Conservation (phyloP, 2,888 invertebrate genomes). For the Calameuta filiformis region DNA sequence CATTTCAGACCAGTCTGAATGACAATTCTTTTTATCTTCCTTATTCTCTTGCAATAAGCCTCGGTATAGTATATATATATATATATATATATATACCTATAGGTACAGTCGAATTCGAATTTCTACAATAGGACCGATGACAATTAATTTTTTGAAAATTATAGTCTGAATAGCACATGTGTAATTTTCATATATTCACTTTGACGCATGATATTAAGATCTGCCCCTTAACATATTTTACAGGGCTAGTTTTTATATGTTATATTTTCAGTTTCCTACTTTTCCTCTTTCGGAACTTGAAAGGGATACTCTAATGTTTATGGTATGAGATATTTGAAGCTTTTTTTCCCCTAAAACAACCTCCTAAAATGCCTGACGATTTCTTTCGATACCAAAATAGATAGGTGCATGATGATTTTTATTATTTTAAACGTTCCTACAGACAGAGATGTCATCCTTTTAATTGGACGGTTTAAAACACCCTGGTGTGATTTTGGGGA, state of each 20-base stretch:
- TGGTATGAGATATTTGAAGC: background rate
- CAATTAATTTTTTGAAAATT: background rate
- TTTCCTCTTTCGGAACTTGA: background rate
- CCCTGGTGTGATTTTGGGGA: slow-evolving; percentile 58
- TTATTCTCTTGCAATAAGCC: background rate
- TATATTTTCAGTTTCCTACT: background rate
- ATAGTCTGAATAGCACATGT: background rate
- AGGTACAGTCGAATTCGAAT: background rate
- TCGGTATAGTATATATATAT: no score
- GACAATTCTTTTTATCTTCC: background rate
- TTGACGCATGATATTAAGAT: background rate
- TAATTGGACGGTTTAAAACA: background rate
- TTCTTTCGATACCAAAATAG: background rate
- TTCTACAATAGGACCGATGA: background rate
- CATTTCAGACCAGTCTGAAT: background rate
- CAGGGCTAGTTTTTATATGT: background rate
- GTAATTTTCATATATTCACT: background rate
- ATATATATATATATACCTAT: no score
- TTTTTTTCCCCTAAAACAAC: background rate
- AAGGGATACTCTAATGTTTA: background rate
- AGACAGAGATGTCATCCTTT: background rate
- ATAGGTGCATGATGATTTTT: background rate
- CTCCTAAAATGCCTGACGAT: background rate
- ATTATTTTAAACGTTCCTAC: background rate
- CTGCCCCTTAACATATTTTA: background rate